Evolutionary conservation across 2,888 invertebrate genomes (phyloP).

Genomic region (Coronaproctus castanopsis): DNA sequence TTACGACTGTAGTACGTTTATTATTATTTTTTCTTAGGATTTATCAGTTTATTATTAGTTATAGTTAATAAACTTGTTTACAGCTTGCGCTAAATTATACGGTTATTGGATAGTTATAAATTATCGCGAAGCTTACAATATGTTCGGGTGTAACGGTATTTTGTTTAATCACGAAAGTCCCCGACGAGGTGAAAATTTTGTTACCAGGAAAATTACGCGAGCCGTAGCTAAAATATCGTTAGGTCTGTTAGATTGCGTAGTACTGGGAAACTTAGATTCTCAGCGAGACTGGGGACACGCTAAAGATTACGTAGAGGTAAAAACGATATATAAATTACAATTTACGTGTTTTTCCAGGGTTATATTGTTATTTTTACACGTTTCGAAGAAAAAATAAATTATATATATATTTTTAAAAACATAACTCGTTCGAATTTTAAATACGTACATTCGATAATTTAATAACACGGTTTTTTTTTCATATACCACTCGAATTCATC

Average conservation of each 20-base stretch:
- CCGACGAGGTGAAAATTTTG: slow-evolving; percentile 89
- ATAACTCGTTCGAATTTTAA: no score
- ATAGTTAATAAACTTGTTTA: no score
- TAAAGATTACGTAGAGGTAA: slow-evolving; percentile 80
- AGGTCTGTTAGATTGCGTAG: slow-evolving; percentile 62
- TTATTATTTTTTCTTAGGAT: no score
- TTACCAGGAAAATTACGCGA: slow-evolving; percentile 91
- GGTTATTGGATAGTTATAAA: slow-evolving; percentile 92
- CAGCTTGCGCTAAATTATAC: slow-evolving; percentile 87
- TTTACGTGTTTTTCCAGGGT: no score
- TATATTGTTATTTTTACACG: no score
- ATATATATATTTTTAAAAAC: no score
- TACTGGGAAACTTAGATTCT: slow-evolving; percentile 86
- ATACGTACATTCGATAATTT: no score
- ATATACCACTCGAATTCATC: no score
- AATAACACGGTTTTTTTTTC: no score
- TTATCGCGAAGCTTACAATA: slow-evolving; percentile 83
- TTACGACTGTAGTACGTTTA: no score
- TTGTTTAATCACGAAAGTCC: slow-evolving; percentile 95
- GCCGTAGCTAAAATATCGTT: slow-evolving; percentile 90
- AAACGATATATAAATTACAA: slow-evolving; percentile 13
- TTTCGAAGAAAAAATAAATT: no score
- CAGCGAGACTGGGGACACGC: slow-evolving; percentile 97
- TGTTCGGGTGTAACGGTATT: slow-evolving; percentile 91
- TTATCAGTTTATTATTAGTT: no score